These are phyloP conservation scores for Osmerus mordax DNA, from an alignment of 2,113 vertebrate genomes.

Conservation along the genomic window DNA sequence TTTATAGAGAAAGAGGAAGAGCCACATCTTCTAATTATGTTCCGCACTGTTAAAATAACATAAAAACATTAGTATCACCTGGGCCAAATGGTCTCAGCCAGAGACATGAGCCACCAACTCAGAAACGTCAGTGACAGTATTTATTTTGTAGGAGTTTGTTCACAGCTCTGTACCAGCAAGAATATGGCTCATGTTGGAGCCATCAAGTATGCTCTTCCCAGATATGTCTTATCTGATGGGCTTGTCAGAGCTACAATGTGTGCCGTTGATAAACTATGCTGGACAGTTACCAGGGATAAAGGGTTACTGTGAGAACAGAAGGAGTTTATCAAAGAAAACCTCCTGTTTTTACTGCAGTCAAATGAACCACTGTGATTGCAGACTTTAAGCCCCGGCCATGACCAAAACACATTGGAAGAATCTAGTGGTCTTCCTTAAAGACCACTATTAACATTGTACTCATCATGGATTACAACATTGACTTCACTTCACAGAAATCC, in stretches of 20 bases:
- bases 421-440: too few relatives aligned
- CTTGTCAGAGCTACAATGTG: constrained; percentile 17
- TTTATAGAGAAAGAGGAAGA: background rate
- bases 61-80: background rate
- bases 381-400: too few relatives aligned
- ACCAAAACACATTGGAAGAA: too few relatives aligned
- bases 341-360: background rate
- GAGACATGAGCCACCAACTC: too few relatives aligned
- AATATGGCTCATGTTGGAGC: background rate
- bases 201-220: background rate
- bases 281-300: background rate
- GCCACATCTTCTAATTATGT: background rate
- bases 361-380: too few relatives aligned
- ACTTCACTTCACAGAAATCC: too few relatives aligned
- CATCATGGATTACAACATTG: too few relatives aligned
- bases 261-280: constrained; percentile 7
- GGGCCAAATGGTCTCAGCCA: too few relatives aligned
- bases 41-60: background rate
- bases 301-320: background rate
- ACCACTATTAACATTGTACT: too few relatives aligned
- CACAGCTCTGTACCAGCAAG: background rate
- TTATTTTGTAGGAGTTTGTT: too few relatives aligned
- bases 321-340: background rate
- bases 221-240: constrained; percentile 16
- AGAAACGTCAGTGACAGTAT: too few relatives aligned